Evolutionary conservation across 1,140 invertebrate genomes (phyloP).

Genomic region (Leptonema lineaticorne): DNA sequence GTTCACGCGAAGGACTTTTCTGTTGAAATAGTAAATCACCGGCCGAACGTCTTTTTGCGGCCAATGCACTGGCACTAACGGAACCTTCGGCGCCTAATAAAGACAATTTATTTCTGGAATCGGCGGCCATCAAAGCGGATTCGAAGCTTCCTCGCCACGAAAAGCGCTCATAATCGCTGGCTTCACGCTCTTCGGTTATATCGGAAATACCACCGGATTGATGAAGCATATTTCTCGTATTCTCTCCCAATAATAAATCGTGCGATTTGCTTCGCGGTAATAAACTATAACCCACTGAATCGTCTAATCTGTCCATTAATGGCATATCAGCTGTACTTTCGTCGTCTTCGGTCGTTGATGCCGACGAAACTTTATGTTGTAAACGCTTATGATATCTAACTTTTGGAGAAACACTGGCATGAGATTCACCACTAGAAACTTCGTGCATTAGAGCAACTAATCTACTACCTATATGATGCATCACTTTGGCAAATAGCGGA

Average conservation of each 20-base stretch:
- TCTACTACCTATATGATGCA: conserved; percentile 89
- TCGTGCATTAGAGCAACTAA: conserved; percentile 90
- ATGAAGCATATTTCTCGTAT: conserved; percentile 51
- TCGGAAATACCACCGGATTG: conserved; percentile 53
- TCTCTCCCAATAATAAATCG: conserved; percentile 67
- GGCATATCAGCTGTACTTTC: conserved; percentile 65
- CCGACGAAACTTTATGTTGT: conserved; percentile 62
- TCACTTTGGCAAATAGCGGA: conserved; percentile 86
- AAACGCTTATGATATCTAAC: conserved; percentile 55
- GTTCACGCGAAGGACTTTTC: conserved; percentile 72
- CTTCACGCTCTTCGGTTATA: conserved; percentile 68
- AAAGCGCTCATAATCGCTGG: conserved; percentile 85
- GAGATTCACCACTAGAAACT: conserved; percentile 72
- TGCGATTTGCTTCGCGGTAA: conserved; percentile 74
- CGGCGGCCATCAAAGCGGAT: conserved; percentile 78
- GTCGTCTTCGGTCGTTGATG: conserved; percentile 78
- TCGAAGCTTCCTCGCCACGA: conserved; percentile 90
- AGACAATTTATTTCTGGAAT: conserved; percentile 75
- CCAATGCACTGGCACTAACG: conserved; percentile 63
- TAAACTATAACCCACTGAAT: conserved; percentile 44
- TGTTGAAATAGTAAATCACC: conserved; percentile 76
- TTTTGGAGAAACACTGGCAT: conserved; percentile 54
- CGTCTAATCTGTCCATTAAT: conserved; percentile 42
- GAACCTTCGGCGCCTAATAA: conserved; percentile 67
- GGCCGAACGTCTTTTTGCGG: conserved; percentile 74